Evolutionary conservation across 2,888 invertebrate species (phyloP), one percentile per base, ranked within the genome.

Genomic region (Microchrysa polita): DNA sequence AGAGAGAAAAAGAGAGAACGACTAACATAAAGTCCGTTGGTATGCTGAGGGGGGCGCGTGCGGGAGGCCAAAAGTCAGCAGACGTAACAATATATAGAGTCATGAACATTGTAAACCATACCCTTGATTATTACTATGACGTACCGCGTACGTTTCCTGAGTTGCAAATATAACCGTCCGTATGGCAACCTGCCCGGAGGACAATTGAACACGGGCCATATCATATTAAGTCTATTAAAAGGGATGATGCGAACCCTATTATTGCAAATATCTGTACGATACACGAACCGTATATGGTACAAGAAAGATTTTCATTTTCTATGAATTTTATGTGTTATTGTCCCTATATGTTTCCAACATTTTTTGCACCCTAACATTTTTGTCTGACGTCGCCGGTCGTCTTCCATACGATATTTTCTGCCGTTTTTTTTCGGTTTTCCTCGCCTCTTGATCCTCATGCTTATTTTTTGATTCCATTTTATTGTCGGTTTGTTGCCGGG

Each of bases 231-330:
- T 23, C 53, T 67, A 67, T 67, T 52, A 53, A 34, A 34, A 52
- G 67, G 67, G 53, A 67, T n/a, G 16, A 44, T 34, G 27, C 27
- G 27, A 52, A 20, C 40, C 40, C 69, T 16, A 57, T 69, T 57
- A 69, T 69, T 57, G 14, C 34, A 42, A 65, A 61, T 42, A 59
- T 40, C 40, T 16, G n/a, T n/a, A 67, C 67, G 53, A 67, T 61
- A 61, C 67, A 48, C 20, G 27, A 12, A 12, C n/a, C n/a, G n/a
- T n/a, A n/a, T n/a, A 12, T n/a, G 48, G n/a, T n/a, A 48, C 48
- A 48, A 48, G 48, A 22, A 65, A 69, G 40, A 40, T 69, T 67
- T 57, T 69, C 69, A 69, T 69, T 57, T 57, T 69, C 57, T 40
- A 40, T 57, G 57, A 55, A 69, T 55, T 69, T 55, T 42, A 69